phyloP scores from a whole-genome alignment of 2,888 invertebrate species.

The Drosophila putrida region DNA sequence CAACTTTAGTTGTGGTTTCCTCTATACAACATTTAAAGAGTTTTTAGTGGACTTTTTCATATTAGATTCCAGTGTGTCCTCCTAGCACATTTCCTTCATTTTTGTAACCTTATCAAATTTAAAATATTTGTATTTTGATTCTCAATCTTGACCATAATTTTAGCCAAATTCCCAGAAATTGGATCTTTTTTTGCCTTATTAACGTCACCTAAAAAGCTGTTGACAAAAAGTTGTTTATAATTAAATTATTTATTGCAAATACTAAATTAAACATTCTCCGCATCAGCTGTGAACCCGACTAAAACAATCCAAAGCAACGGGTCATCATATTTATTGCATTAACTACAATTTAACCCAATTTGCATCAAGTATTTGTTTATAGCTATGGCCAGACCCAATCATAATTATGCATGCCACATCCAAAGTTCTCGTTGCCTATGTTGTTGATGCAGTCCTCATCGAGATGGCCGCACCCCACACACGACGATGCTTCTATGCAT shows the following conservation, averaged over 20 bases:
- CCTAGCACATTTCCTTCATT: no score
- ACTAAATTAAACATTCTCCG: background rate
- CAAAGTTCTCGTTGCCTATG: slow-evolving; percentile 5
- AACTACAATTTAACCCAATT: slow-evolving; percentile 45
- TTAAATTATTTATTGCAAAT: background rate
- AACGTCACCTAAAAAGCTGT: no score
- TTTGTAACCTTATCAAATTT: no score
- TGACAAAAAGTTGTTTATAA: no score
- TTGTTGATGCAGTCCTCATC: slow-evolving; percentile 20
- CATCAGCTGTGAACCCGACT: background rate
- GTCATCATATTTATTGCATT: background rate
- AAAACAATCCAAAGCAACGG: slow-evolving; percentile 5
- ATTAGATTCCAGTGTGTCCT: no score
- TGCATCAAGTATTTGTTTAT: slow-evolving; percentile 16
- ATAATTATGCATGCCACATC: slow-evolving; percentile 45
- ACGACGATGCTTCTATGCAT: slow-evolving; percentile 55
- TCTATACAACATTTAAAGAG: background rate
- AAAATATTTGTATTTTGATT: no score
- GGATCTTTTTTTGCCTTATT: no score
- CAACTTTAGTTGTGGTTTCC: background rate
- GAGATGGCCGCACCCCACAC: slow-evolving; percentile 47
- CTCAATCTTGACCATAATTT: no score
- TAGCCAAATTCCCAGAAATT: no score
- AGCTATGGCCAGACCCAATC: slow-evolving; percentile 22
- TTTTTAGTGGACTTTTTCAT: no score